phyloP scores from a whole-genome alignment of 2,797 vertebrate genomes.

The Pangasius djambal region DNA sequence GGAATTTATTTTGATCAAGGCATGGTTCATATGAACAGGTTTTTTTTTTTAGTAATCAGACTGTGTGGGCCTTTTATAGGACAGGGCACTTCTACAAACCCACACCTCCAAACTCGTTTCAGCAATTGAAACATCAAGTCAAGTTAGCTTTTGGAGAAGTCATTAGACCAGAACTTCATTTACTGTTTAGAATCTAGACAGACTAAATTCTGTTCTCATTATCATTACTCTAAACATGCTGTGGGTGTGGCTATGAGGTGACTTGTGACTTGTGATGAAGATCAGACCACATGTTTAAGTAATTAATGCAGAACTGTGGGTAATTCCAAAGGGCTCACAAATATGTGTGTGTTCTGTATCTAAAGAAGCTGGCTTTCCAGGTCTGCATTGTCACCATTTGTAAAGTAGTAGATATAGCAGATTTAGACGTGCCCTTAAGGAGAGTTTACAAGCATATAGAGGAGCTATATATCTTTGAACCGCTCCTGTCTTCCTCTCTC shows the following conservation, averaged over 20 bases:
- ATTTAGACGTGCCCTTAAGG: slow-evolving; percentile 45
- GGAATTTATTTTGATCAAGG: neutral
- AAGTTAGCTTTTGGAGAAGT: neutral
- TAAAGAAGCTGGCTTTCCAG: slow-evolving; percentile 3
- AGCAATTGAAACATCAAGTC: neutral
- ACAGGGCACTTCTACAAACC: neutral
- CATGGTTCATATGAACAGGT: neutral
- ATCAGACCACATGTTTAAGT: neutral
- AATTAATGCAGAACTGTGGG: neutral
- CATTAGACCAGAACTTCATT: neutral
- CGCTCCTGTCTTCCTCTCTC: neutral
- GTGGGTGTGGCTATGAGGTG: neutral
- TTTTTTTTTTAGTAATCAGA: neutral
- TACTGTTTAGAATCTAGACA: neutral
- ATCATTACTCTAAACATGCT: neutral
- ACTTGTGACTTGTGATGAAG: neutral
- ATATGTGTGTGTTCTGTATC: neutral
- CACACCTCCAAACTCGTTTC: neutral
- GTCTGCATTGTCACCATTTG: neutral
- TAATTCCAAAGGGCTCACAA: neutral
- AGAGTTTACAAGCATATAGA: slow-evolving; percentile 38
- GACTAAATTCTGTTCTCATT: neutral
- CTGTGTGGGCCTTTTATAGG: neutral
- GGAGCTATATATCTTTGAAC: slow-evolving; percentile 46
- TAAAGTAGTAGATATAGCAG: slow-evolving; percentile 32